phyloP scores from a whole-genome alignment of 2,888 invertebrate species.

The Chloroclysta siterata region DNA sequence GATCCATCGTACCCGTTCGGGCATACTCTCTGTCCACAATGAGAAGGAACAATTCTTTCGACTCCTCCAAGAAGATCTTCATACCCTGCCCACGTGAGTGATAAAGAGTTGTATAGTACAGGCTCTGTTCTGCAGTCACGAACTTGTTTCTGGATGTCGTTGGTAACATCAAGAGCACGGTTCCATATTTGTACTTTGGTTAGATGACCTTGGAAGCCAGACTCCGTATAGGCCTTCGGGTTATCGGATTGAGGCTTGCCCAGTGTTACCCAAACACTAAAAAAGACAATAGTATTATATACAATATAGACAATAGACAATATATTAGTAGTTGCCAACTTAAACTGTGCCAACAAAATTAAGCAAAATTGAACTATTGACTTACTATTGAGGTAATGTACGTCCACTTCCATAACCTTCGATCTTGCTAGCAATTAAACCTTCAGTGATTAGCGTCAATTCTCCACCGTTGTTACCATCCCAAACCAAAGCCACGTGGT shows the following conservation, averaged over 20 bases:
- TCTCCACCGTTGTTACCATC: slow-evolving; percentile 94
- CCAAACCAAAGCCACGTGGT: slow-evolving; percentile 98
- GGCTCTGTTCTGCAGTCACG: slow-evolving; percentile 96
- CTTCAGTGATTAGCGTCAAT: slow-evolving; percentile 96
- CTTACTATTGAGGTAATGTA: slow-evolving; percentile 92
- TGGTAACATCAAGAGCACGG: slow-evolving; percentile 94
- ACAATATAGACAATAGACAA: too few species aligned
- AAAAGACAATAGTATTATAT: slow-evolving; percentile 48
- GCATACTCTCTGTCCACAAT: slow-evolving; percentile 95
- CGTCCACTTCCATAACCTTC: slow-evolving; percentile 95
- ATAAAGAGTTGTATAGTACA: slow-evolving; percentile 93
- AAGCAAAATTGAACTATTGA: slow-evolving; percentile 32
- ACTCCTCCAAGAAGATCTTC: slow-evolving; percentile 95
- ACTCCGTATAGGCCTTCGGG: slow-evolving; percentile 92
- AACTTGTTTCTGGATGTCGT: slow-evolving; percentile 97
- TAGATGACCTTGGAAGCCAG: slow-evolving; percentile 97
- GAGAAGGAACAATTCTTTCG: slow-evolving; percentile 95
- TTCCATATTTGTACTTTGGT: slow-evolving; percentile 98
- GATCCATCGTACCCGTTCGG: slow-evolving; percentile 94
- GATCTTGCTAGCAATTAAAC: slow-evolving; percentile 96
- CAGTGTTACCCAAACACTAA: slow-evolving; percentile 95
- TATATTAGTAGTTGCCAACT: too few species aligned
- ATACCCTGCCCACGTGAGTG: slow-evolving; percentile 97
- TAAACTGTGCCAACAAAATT: not conserved
- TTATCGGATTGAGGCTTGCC: slow-evolving; percentile 94